Base-by-base conservation (phyloP, 2,113 vertebrate genomes). In the Apeltes quadracus region DNA sequence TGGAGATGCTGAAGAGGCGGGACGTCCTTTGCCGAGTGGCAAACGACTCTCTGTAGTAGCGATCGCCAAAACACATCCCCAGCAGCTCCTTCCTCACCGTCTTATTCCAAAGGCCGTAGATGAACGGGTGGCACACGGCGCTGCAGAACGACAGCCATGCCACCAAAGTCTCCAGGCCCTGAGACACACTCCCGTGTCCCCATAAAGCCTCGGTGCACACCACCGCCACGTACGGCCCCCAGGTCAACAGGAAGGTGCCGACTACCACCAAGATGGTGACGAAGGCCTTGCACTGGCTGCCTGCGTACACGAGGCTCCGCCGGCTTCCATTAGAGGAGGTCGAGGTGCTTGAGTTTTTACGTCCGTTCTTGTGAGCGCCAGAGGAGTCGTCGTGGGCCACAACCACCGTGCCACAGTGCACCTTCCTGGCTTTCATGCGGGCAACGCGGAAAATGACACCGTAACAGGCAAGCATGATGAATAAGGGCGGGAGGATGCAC, bases 31-130 rank as follows among this genome's bases (percentile, higher is more conserved):
- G 96, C 0, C 95, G 93, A 11, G 95, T 96, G 25, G 96, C 95
- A 10, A 98, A 98, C 0, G 97, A 94, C 83, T 97, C 97, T 11
- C 97, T 92, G 78, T 97, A 98, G 77, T 98, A 97, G 11, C 97
- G 94, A 77, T 97, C 96, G 23, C 97, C 97, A 2, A 97, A 98
- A 89, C 97, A 99, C 95, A 99, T 96, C 44, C 97, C 95, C 75
- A 99, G 91, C 1, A 99, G 94, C 29, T 99, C 97, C 86, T 97
- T 99, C 75, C 97, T 95, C 18, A 99, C 97, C 0, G 97, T 99
- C 93, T 99, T 99, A 87, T 99, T 99, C 98, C 98, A 99, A 61
- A 99, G 89, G 8, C 97, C 98, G 0, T 99, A 99, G 91, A 99
- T 98, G 4, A 99, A 93, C 0, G 97, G 98, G 75, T 99, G 97